Evolutionary conservation across 2,888 invertebrate species (phyloP), one percentile per base, ranked within the genome.

Genomic region (Helobdella robusta): DNA sequence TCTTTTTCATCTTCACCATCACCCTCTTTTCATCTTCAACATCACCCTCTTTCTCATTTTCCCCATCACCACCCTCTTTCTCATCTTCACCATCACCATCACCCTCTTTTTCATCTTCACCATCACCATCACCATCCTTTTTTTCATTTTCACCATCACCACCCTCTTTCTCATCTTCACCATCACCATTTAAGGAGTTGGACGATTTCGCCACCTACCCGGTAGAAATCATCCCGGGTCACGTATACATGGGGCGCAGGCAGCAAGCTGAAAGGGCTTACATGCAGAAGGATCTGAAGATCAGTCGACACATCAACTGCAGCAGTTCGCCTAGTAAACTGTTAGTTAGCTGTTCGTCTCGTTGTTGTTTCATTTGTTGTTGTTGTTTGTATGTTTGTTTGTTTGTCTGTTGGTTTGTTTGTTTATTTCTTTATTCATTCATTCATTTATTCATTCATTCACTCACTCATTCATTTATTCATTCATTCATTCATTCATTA

Each of bases 281-380:
- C 67, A 74, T 79, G 34, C 77, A 77, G 70, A 79, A 78, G 69
- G 78, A 79, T 66, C 70, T 79, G 23, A 79, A 79, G 66, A 73
- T 79, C 46, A 74, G 74, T 67, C 75, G 73, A 18, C 77, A 77
- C 68, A 71, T 79, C 48, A 76, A 76, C 70, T 78, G 78, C 68
- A 74, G 73, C 69, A 68, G 73, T 6, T 75, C 76, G 50, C 64
- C 72, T 23, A 76, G 74, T 66, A 73, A 74, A 8, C 75, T 76
- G 78, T 77, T 70, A 72, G 34, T 30, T 52, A 20, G 6, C 6
- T 40, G 44, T 40, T n/a, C 11, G 44, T 40, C 11, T 40, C 11
- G 44, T 40, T 40, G 44, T 15, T 11, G 44, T 11, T 11, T 11
- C 11, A n/a, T 11, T 11, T 40, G 44, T n/a, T n/a, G n/a, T n/a